A percentile compares a stretch with the other conserved stretches of the same genome.
phyloP scores from a whole-genome alignment of 1,140 invertebrate genomes.

The Drosophila teissieri region DNA sequence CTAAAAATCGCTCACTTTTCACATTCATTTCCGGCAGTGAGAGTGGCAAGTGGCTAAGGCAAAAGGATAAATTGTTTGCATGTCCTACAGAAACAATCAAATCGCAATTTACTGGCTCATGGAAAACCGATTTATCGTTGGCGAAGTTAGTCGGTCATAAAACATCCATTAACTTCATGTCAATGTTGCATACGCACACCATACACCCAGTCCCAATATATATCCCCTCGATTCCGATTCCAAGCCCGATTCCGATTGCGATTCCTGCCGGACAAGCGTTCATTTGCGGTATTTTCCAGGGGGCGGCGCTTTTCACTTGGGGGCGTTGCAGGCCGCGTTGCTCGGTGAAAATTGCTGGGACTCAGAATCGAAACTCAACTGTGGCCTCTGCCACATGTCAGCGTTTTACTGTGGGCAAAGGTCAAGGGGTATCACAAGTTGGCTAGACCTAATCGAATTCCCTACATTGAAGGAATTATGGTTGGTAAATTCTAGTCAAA shows the following conservation, averaged over 20 bases:
- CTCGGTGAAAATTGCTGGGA: slow-evolving; percentile 66
- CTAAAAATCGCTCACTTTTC: slow-evolving; percentile 54
- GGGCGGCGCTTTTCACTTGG: slow-evolving; percentile 18
- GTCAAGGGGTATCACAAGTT: not conserved
- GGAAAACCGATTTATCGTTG: slow-evolving; percentile 81
- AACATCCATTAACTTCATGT: slow-evolving; percentile 83
- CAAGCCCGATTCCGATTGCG: not conserved
- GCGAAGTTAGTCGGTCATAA: slow-evolving; percentile 82
- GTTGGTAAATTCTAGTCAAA: not conserved
- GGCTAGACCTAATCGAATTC: not conserved
- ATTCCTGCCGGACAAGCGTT: slow-evolving; percentile 61
- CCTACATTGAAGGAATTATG: not conserved
- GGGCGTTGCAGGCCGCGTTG: slow-evolving; percentile 41
- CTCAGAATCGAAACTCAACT: slow-evolving; percentile 38
- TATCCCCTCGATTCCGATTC: slow-evolving; percentile 1
- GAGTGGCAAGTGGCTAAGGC: slow-evolving; percentile 11
- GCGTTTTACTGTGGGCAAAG: slow-evolving; percentile 56
- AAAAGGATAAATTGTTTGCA: slow-evolving; percentile 68
- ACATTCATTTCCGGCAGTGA: slow-evolving; percentile 54
- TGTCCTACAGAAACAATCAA: slow-evolving; percentile 81
- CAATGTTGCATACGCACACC: slow-evolving; percentile 71
- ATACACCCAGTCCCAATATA: not conserved
- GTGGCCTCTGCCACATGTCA: slow-evolving; percentile 69
- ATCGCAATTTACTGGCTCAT: slow-evolving; percentile 81
- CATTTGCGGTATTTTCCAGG: slow-evolving; percentile 66